phyloP scores from a whole-genome alignment of 1,140 invertebrate genomes.

The Oryctes rhinoceros region DNA sequence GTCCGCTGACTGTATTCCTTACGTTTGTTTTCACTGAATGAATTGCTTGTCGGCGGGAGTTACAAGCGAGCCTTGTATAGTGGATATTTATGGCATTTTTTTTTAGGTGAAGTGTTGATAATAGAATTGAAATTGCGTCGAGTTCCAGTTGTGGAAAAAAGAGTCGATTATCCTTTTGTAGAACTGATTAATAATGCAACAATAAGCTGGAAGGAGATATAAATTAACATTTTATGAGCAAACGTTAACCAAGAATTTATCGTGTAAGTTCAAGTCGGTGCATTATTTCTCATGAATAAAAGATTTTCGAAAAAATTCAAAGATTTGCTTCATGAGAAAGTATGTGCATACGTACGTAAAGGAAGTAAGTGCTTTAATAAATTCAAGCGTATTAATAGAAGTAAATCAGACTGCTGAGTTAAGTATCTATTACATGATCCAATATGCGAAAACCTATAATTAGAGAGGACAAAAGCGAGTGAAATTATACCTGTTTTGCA shows the following conservation, averaged over 20 bases:
- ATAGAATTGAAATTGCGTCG: constrained; percentile 25
- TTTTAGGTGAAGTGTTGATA: constrained; percentile 24
- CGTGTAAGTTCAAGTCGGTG: not conserved
- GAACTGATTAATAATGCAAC: constrained; percentile 34
- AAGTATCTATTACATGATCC: no score
- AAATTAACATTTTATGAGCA: constrained; percentile 24
- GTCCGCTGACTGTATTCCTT: constrained; percentile 9
- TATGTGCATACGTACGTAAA: no score
- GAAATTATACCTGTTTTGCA: no score
- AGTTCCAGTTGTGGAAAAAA: constrained; percentile 21
- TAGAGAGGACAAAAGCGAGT: no score
- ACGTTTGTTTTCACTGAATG: constrained; percentile 33
- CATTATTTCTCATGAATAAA: not conserved
- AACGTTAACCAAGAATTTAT: constrained; percentile 6
- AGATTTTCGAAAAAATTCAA: not conserved
- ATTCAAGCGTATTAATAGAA: no score
- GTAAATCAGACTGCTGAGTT: no score
- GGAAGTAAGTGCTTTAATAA: no score
- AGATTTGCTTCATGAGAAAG: not conserved
- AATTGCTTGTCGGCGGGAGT: constrained; percentile 33
- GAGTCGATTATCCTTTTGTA: constrained; percentile 28
- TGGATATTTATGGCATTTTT: constrained; percentile 34
- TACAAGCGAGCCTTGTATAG: constrained; percentile 15
- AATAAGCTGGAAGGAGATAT: not conserved
- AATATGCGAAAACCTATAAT: no score